Evolutionary conservation across 2,113 vertebrate genomes (phyloP).

Genomic region (Nannospalax galili): DNA sequence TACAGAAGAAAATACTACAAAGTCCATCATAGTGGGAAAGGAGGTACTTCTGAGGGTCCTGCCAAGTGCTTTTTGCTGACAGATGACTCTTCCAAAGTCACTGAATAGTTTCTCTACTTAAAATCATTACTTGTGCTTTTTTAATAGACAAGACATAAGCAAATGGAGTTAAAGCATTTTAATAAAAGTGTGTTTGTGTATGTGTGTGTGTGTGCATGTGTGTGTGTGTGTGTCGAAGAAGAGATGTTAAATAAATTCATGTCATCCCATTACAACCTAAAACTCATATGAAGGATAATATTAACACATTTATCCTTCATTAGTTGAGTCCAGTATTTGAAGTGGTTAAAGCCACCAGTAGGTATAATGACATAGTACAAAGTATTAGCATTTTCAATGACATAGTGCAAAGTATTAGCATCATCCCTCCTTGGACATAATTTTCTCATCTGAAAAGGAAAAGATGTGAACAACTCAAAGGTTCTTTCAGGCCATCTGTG

Average conservation of each 20-base stretch:
- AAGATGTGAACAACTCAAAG: neutral
- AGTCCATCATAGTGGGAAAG: neutral
- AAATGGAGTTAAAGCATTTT: neutral
- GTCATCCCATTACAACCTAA: neutral
- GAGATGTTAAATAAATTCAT: neutral
- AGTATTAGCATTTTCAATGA: too few species aligned
- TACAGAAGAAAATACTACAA: slow-evolving; percentile 50
- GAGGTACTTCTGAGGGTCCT: neutral
- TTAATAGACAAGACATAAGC: neutral
- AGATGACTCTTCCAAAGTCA: neutral
- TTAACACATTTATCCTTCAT: neutral
- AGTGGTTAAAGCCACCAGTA: neutral
- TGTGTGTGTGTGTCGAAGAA: neutral
- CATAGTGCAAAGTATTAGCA: neutral
- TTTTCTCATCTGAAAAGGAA: slow-evolving; percentile 24
- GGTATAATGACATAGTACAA: neutral
- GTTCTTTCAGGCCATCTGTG: neutral
- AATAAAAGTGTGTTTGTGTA: too few species aligned
- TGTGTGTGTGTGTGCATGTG: neutral
- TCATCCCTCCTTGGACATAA: neutral
- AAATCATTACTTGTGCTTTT: slow-evolving; percentile 20
- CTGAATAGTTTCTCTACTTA: neutral
- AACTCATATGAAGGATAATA: neutral
- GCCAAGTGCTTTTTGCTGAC: neutral
- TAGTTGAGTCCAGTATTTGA: neutral